Percentiles rank a stretch among this genome's conserved stretches.
phyloP scores from a whole-genome alignment of 2,113 vertebrate species.

The Gymnarchus niloticus region DNA sequence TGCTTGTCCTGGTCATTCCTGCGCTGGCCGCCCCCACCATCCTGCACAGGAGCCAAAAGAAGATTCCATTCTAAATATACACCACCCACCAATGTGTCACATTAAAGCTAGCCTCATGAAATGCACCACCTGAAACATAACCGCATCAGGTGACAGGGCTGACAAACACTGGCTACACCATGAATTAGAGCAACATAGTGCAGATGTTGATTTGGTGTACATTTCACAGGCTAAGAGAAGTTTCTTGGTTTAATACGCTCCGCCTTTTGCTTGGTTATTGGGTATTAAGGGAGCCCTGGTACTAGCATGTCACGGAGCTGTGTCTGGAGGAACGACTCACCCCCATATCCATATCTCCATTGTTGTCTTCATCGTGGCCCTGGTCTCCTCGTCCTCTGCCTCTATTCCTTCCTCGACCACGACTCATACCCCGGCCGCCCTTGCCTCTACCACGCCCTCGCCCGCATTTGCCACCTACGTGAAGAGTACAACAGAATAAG shows the following conservation, averaged over 20 bases:
- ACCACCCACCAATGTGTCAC: background rate
- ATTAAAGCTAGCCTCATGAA: background rate
- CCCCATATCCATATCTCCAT: slow-evolving; percentile 80
- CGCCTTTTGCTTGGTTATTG: background rate
- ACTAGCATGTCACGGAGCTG: background rate
- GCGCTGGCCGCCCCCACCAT: slow-evolving; percentile 57
- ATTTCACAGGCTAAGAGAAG: background rate
- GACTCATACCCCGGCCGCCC: slow-evolving; percentile 67
- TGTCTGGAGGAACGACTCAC: slow-evolving; percentile 50
- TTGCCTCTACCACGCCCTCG: slow-evolving; percentile 62
- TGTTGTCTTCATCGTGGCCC: slow-evolving; percentile 74
- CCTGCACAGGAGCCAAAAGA: slow-evolving; percentile 39
- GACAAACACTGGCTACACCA: background rate
- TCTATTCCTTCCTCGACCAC: slow-evolving; percentile 58
- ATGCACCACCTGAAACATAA: background rate
- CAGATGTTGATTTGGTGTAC: too few species aligned
- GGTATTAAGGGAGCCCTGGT: background rate
- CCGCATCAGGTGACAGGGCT: background rate
- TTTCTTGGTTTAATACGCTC: background rate
- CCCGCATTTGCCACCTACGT: slow-evolving; percentile 66
- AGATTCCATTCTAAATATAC: background rate
- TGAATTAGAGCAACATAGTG: background rate
- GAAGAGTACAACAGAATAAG: too few species aligned
- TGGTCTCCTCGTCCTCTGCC: slow-evolving; percentile 66
- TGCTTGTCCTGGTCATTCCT: slow-evolving; percentile 79